Percentiles rank a stretch among this genome's conserved stretches.
These are phyloP conservation scores for Phragmatobia fuliginosa DNA, from an alignment of 2,888 invertebrate genomes.

Conservation along the genomic window DNA sequence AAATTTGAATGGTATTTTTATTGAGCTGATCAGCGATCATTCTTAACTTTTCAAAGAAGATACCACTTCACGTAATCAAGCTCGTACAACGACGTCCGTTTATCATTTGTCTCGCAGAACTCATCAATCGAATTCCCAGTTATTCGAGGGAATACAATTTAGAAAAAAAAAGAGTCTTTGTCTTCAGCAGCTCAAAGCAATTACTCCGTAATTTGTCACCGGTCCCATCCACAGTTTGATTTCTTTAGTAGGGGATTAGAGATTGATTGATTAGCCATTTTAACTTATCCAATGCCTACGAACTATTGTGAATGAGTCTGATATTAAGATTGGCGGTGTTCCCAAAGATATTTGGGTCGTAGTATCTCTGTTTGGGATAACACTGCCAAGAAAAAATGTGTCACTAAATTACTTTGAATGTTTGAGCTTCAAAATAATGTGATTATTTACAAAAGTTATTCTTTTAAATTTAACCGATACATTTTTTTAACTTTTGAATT, in stretches of 20 bases:
- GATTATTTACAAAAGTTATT: constrained; percentile 18
- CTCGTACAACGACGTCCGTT: constrained; percentile 64
- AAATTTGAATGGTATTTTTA: constrained; percentile 3
- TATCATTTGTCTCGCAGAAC: constrained; percentile 71
- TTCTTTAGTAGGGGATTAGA: constrained; percentile 71
- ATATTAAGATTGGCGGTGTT: constrained; percentile 53
- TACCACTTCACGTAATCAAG: constrained; percentile 59
- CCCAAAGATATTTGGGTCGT: constrained; percentile 48
- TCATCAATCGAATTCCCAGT: constrained; percentile 79
- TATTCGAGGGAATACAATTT: constrained; percentile 74
- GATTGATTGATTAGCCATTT: constrained; percentile 79
- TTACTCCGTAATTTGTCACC: constrained; percentile 83
- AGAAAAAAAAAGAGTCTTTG: constrained; percentile 69
- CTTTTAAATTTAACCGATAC: too few relatives aligned
- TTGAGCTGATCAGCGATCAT: constrained; percentile 2
- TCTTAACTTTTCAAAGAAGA: constrained; percentile 9
- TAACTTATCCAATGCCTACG: constrained; percentile 42
- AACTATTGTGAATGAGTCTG: constrained; percentile 49
- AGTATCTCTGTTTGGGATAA: constrained; percentile 26
- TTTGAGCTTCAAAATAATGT: constrained; percentile 14
- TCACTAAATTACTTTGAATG: constrained; percentile 31
- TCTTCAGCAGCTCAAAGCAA: constrained; percentile 74
- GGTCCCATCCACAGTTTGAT: constrained; percentile 69
- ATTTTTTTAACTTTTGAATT: too few relatives aligned
- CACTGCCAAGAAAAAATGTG: constrained; percentile 52